Conservation (phyloP, 1,140 invertebrate species). For the Lycorma delicatula region DNA sequence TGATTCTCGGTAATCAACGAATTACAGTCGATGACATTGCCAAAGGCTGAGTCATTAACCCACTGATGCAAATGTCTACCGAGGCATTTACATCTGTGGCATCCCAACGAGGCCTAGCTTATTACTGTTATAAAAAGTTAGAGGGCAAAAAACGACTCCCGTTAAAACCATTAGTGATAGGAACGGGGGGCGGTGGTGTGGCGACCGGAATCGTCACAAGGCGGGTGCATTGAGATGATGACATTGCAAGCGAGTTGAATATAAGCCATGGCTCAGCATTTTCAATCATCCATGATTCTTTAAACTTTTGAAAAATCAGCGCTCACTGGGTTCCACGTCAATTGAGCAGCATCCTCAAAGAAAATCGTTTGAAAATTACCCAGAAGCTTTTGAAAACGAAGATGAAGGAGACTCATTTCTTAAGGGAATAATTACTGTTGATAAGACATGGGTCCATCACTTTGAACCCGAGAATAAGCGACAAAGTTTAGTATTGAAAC, state of each 20-base stretch:
- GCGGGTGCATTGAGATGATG: no score
- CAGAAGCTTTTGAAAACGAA: neutral
- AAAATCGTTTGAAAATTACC: neutral
- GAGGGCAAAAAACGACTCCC: no score
- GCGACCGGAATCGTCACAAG: no score
- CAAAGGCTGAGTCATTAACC: no score
- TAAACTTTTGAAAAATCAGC: neutral
- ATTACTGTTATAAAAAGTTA: no score
- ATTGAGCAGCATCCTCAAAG: neutral
- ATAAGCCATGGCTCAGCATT: neutral
- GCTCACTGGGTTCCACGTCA: neutral
- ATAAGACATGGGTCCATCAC: neutral
- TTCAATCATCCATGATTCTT: neutral
- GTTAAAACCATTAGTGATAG: no score
- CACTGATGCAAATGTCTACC: no score
- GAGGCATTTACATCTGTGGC: no score
- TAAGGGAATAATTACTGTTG: neutral
- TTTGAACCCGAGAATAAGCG: neutral
- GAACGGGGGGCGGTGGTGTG: no score
- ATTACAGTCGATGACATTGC: no score
- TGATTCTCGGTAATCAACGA: neutral
- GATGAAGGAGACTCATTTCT: slow-evolving; percentile 1
- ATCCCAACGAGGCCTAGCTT: no score
- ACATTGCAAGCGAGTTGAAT: neutral
- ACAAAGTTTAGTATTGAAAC: neutral